phyloP scores from a whole-genome alignment of 2,888 invertebrate genomes.

The Ichneumon xanthorius region DNA sequence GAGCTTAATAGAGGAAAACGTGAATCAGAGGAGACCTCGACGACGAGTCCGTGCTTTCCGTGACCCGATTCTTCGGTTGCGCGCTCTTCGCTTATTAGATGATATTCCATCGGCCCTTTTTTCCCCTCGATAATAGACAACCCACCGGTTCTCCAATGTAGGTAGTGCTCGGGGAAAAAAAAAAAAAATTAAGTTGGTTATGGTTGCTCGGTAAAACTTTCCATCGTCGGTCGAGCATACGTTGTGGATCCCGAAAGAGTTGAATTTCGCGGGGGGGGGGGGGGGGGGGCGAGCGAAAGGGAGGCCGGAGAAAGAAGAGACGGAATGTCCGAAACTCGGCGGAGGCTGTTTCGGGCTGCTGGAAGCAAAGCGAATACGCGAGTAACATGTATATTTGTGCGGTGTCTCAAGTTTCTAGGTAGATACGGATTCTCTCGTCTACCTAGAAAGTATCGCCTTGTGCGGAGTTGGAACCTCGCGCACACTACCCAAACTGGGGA shows the following conservation, averaged over 20 bases:
- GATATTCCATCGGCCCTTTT: constrained; percentile 20
- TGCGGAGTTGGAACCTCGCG: constrained; percentile 1
- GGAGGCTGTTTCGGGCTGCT: background rate
- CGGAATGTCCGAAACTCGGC: background rate
- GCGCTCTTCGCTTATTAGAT: constrained; percentile 31
- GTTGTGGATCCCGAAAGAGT: background rate
- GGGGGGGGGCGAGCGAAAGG: constrained; percentile 2
- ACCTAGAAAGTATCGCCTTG: background rate
- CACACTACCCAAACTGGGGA: background rate
- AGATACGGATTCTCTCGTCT: background rate
- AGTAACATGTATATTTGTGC: constrained; percentile 11
- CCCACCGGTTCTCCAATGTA: background rate
- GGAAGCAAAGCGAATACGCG: background rate
- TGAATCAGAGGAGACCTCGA: constrained; percentile 61
- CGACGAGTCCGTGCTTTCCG: constrained; percentile 67
- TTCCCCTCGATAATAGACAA: background rate
- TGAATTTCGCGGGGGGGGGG: background rate
- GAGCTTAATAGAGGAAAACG: constrained; percentile 71
- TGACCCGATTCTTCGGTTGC: background rate
- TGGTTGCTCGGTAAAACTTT: background rate
- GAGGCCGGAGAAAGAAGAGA: background rate
- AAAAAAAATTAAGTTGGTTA: background rate
- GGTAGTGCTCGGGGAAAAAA: background rate
- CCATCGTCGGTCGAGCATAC: background rate
- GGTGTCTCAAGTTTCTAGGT: constrained; percentile 16